Conservation (phyloP, 1,140 invertebrate genomes). For the Brachionus angularis region DNA sequence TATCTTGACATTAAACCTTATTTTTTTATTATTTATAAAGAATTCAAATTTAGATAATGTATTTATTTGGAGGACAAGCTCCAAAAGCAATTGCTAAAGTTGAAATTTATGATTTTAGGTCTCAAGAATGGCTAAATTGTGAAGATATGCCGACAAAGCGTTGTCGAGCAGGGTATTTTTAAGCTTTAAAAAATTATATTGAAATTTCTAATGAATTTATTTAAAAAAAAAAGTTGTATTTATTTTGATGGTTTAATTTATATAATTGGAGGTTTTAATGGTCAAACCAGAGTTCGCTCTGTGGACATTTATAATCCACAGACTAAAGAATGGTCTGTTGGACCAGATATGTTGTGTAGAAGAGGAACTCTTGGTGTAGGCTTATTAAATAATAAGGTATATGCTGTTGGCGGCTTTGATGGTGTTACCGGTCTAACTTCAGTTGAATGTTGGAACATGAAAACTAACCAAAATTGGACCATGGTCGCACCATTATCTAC, state of each 20-base stretch:
- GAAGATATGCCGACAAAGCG: constrained; percentile 23
- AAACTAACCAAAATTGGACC: constrained; percentile 14
- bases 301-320: constrained; percentile 66
- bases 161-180: constrained; percentile 18
- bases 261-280: constrained; percentile 62
- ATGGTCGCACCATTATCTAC: constrained; percentile 1
- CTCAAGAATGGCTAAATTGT: constrained; percentile 12
- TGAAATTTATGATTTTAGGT: constrained; percentile 32
- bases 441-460: constrained; percentile 64
- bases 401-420: constrained; percentile 96
- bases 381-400: constrained; percentile 78
- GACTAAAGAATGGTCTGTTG: constrained; percentile 65
- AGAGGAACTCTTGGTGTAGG: constrained; percentile 76
- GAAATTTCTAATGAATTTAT: too few species aligned
- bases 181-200: background rate
- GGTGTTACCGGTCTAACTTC: constrained; percentile 95
- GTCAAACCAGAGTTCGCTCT: constrained; percentile 58
- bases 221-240: background rate
- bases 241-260: constrained; percentile 52
- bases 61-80: constrained; percentile 23
- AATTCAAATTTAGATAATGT: constrained; percentile 31
- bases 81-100: constrained; percentile 25
- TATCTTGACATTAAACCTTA: too few species aligned
- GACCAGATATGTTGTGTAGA: constrained; percentile 74
- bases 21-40: background rate